Percentiles rank a stretch among this genome's conserved stretches.
These are phyloP conservation scores for Agriopis leucophaearia DNA, from an alignment of 2,888 invertebrate genomes.

Conservation along the genomic window DNA sequence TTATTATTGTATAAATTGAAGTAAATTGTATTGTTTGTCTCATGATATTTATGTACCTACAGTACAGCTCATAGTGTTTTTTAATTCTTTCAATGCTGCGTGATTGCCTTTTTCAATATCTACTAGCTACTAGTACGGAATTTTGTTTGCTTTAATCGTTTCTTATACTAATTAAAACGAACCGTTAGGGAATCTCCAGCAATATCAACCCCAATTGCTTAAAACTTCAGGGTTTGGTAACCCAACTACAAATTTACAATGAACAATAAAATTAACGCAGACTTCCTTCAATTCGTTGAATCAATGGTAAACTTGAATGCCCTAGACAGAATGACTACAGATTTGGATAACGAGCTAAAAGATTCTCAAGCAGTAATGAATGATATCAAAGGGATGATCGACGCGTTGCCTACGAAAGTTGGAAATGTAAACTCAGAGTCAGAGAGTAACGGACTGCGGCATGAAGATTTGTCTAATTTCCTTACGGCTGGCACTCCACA, in stretches of 20 bases:
- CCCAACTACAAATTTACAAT: neutral
- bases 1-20: no score
- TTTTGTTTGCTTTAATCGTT: no score
- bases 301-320: constrained; percentile 68
- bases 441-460: constrained; percentile 51
- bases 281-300: constrained; percentile 66
- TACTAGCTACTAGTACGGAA: no score
- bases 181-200: neutral
- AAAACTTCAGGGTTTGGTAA: no score
- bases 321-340: constrained; percentile 71
- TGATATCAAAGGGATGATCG: constrained; percentile 69
- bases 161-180: no score
- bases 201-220: no score
- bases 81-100: no score
- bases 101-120: no score
- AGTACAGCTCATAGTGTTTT: no score
- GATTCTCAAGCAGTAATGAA: constrained; percentile 73
- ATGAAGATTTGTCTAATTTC: constrained; percentile 66
- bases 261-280: constrained; percentile 42
- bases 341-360: constrained; percentile 68
- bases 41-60: no score
- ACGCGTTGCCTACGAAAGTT: constrained; percentile 54
- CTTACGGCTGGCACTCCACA: constrained; percentile 67
- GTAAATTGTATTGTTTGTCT: no score
- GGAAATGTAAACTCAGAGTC: constrained; percentile 37